Conservation (phyloP, 2,888 invertebrate genomes). For the Hartigia nigra region DNA sequence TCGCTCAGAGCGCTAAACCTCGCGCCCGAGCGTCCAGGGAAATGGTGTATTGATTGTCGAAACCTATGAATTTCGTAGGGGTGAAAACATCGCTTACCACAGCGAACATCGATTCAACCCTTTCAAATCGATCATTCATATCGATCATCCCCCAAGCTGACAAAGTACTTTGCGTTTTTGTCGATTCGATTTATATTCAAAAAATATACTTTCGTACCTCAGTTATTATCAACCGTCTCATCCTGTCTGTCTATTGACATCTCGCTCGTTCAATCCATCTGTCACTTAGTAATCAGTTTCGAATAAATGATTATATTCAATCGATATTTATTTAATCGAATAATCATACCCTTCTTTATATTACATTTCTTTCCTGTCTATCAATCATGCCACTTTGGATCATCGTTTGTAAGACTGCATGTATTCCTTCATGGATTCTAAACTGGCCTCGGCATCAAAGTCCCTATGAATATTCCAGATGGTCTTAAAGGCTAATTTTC, state of each 20-base stretch:
- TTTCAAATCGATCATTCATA: neutral
- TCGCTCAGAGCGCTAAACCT: neutral
- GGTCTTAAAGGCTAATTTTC: neutral
- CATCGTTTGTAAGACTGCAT: neutral
- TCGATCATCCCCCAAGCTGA: neutral
- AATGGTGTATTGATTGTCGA: neutral
- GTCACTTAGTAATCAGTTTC: neutral
- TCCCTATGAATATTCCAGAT: neutral
- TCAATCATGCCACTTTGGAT: neutral
- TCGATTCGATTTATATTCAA: neutral
- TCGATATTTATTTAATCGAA: neutral
- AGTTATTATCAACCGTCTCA: neutral
- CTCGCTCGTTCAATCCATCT: neutral
- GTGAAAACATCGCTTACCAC: neutral
- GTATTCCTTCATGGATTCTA: conserved; percentile 22
- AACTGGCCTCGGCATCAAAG: conserved; percentile 18
- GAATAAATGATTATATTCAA: neutral
- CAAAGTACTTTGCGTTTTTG: neutral
- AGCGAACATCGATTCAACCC: neutral
- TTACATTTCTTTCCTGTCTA: neutral
- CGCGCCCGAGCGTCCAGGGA: neutral
- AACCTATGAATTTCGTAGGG: neutral
- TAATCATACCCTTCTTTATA: neutral
- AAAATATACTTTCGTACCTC: neutral
- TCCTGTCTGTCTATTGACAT: too few species aligned